These are phyloP conservation scores for Sorex araneus DNA, from an alignment of 2,113 vertebrate genomes.

Conservation along the genomic window DNA sequence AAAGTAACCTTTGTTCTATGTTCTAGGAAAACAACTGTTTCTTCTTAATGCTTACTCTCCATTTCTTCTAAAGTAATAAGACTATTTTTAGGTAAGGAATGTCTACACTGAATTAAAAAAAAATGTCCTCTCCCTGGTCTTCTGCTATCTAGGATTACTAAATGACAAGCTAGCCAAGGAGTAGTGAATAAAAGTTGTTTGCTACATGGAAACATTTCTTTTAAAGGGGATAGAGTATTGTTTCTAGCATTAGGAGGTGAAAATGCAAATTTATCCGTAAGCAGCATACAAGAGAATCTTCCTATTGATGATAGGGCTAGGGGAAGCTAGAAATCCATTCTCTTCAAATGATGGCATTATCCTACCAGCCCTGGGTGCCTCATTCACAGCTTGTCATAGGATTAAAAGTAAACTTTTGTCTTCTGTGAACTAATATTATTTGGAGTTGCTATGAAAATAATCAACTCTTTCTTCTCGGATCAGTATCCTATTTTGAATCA, in stretches of 20 bases:
- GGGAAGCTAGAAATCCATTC: neutral
- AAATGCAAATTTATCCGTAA: neutral
- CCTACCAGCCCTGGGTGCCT: neutral
- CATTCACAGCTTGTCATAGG: neutral
- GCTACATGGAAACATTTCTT: neutral
- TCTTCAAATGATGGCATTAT: neutral
- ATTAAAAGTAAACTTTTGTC: slow-evolving; percentile 35
- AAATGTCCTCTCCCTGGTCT: neutral
- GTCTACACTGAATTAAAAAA: neutral
- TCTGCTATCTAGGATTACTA: neutral
- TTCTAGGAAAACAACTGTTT: neutral
- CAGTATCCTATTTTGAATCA: neutral
- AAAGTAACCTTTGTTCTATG: neutral
- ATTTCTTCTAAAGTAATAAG: neutral
- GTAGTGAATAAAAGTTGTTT: neutral
- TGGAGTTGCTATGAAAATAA: neutral
- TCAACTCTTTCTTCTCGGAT: neutral
- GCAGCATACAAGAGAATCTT: neutral
- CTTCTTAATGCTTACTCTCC: neutral
- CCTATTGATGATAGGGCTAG: neutral
- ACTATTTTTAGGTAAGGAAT: neutral
- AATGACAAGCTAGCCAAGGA: neutral
- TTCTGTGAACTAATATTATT: slow-evolving; percentile 4
- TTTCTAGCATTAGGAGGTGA: neutral
- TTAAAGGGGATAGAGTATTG: neutral